phyloP scores from a whole-genome alignment of 2,113 vertebrate species.

The Alaudala cheleensis region DNA sequence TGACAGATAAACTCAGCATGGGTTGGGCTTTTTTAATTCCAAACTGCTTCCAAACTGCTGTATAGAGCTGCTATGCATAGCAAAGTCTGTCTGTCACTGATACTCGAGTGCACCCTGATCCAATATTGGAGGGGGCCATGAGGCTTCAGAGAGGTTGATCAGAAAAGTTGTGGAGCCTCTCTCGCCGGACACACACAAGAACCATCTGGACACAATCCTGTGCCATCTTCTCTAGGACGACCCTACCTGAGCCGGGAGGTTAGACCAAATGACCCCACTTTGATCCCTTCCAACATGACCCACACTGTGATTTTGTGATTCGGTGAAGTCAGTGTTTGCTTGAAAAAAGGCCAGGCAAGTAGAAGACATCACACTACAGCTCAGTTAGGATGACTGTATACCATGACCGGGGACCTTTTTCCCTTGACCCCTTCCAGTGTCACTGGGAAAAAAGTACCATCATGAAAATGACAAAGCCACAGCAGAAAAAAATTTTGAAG shows the following conservation, averaged over 20 bases:
- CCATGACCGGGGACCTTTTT: fast-evolving
- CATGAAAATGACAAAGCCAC: neutral
- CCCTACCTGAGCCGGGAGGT: neutral
- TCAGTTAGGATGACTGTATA: neutral
- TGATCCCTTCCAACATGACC: neutral
- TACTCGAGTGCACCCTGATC: neutral
- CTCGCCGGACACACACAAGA: neutral
- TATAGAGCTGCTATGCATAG: neutral
- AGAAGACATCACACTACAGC: neutral
- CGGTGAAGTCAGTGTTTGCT: neutral
- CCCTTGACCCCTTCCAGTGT: neutral
- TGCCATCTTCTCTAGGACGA: neutral
- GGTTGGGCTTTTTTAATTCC: neutral
- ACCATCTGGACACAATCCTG: neutral
- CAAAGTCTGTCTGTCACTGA: neutral
- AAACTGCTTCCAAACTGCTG: neutral
- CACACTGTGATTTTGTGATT: neutral
- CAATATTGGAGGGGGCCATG: neutral
- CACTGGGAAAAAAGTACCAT: neutral
- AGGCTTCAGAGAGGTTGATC: neutral
- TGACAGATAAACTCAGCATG: neutral
- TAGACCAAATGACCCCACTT: neutral
- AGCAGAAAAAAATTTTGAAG: neutral
- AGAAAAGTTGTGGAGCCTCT: neutral
- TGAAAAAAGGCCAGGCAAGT: neutral